phyloP scores from a whole-genome alignment of 2,797 vertebrate genomes.

The Pangasius djambal region DNA sequence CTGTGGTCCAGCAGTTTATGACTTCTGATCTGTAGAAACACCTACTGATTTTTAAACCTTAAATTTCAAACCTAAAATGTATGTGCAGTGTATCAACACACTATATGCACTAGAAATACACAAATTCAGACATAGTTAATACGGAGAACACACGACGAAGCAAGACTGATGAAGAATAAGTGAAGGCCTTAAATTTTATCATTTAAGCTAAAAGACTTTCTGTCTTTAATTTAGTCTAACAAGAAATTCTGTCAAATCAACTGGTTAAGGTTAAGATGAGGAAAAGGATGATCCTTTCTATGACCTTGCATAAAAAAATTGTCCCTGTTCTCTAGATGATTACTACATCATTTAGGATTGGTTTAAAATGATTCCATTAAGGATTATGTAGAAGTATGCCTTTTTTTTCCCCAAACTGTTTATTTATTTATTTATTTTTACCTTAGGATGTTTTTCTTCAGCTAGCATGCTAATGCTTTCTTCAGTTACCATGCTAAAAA shows the following conservation, averaged over 20 bases:
- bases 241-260: background rate
- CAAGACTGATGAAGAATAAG: background rate
- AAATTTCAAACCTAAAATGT: background rate
- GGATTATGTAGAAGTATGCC: background rate
- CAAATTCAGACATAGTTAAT: background rate
- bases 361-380: background rate
- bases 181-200: background rate
- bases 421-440: background rate
- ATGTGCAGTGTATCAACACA: background rate
- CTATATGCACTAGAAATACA: background rate
- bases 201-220: background rate
- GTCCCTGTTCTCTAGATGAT: background rate
- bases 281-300: background rate
- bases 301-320: background rate
- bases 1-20: background rate
- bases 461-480: too few relatives aligned
- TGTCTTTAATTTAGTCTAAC: background rate
- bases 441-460: background rate
- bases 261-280: conserved; percentile 4
- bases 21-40: background rate
- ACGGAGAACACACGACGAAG: background rate
- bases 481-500: background rate
- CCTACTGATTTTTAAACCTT: background rate
- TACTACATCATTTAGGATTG: background rate
- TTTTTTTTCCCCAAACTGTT: too few relatives aligned